phyloP scores from a whole-genome alignment of 1,140 invertebrate genomes.

The Saccostrea echinata region DNA sequence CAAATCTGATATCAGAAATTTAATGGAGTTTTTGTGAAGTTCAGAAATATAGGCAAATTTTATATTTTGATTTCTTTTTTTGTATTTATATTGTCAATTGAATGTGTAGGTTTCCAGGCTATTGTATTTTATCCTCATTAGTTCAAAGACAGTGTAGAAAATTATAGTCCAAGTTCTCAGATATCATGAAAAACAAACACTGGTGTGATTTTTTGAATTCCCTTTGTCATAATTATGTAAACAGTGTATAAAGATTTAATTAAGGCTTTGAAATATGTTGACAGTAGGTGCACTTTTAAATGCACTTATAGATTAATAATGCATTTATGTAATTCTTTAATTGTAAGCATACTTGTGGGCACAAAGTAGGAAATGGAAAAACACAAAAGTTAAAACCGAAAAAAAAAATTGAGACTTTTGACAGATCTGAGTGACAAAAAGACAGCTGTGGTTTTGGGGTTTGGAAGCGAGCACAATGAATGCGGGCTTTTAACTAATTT shows the following conservation, averaged over 20 bases:
- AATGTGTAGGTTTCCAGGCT: background rate
- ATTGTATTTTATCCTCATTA: background rate
- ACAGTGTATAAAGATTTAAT: background rate
- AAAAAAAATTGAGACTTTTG: background rate
- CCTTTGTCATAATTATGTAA: background rate
- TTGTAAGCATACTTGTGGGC: background rate
- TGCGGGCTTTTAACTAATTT: background rate
- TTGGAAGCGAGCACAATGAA: slow-evolving; percentile 6
- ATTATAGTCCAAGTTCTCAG: background rate
- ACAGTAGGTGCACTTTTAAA: slow-evolving; percentile 1
- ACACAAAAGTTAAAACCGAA: background rate
- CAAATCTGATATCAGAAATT: background rate
- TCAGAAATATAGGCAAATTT: background rate
- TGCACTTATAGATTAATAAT: background rate
- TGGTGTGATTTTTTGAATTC: background rate
- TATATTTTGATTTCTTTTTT: too few relatives aligned
- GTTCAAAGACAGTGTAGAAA: background rate
- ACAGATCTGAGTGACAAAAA: slow-evolving; percentile 15
- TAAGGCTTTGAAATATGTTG: background rate
- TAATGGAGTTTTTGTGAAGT: background rate
- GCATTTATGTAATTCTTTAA: background rate
- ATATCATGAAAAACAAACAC: background rate
- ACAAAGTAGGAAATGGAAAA: background rate
- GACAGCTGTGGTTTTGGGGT: background rate
- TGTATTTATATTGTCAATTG: background rate